These are phyloP conservation scores for Parnassius apollo DNA, from an alignment of 2,888 invertebrate species.

Conservation along the genomic window DNA sequence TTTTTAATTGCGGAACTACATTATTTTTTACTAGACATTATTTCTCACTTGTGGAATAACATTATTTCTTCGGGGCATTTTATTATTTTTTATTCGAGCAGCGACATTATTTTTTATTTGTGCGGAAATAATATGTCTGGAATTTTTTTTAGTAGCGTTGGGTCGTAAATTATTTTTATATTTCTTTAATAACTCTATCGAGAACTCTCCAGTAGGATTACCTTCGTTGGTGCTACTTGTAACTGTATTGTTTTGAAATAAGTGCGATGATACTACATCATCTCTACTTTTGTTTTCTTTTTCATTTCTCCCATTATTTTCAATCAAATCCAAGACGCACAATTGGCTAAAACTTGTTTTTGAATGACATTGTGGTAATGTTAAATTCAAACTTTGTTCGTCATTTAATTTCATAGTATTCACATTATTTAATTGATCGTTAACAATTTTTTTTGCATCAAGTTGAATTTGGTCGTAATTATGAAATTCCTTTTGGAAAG, in stretches of 20 bases:
- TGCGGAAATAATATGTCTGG: background rate
- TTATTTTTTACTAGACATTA: background rate
- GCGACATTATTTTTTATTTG: background rate
- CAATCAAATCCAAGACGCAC: constrained; percentile 15
- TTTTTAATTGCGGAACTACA: too few relatives aligned
- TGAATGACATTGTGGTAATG: constrained; percentile 40
- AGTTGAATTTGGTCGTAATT: constrained; percentile 35
- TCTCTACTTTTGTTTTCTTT: background rate
- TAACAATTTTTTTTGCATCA: constrained; percentile 35
- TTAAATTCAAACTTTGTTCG: constrained; percentile 31
- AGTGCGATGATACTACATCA: background rate
- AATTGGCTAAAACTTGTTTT: constrained; percentile 22
- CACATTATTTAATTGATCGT: constrained; percentile 46
- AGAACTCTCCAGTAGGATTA: constrained; percentile 8
- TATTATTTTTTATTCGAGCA: background rate
- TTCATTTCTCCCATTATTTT: constrained; percentile 2
- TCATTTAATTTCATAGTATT: constrained; percentile 41
- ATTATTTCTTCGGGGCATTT: too few relatives aligned
- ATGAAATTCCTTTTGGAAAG: constrained; percentile 36
- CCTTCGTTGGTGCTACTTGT: constrained; percentile 15
- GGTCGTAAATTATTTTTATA: constrained; percentile 5
- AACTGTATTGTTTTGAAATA: constrained; percentile 15
- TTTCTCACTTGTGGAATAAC: too few relatives aligned
- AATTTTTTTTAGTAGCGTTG: constrained; percentile 3
- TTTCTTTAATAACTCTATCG: constrained; percentile 18